A percentile compares a stretch with the other conserved stretches of the same genome.
Conservation (phyloP, 2,113 vertebrate species). For the Macrotis lagotis region DNA sequence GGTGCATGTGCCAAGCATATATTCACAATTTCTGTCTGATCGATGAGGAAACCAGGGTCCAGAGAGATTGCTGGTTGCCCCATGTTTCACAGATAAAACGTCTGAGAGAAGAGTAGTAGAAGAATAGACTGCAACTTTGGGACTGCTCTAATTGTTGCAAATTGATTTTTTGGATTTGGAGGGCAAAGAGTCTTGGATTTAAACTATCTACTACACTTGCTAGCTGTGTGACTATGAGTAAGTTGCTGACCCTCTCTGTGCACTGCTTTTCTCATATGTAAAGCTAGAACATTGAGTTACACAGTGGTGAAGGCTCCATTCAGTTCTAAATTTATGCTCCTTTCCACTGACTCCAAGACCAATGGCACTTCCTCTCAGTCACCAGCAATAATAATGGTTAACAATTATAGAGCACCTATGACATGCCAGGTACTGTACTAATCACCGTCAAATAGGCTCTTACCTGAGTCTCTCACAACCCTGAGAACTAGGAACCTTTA, state of each 20-base stretch:
- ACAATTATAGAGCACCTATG: not conserved
- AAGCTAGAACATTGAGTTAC: no score
- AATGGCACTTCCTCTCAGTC: not conserved
- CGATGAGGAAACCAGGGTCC: not conserved
- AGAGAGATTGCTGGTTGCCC: not conserved
- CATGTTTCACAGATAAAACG: not conserved
- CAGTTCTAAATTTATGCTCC: not conserved
- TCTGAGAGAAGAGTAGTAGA: not conserved
- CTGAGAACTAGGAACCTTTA: not conserved
- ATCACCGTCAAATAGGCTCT: not conserved
- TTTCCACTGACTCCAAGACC: not conserved
- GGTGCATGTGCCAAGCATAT: no score
- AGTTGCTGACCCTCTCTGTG: not conserved
- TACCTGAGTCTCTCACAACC: not conserved
- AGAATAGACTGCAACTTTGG: no score
- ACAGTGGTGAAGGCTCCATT: not conserved
- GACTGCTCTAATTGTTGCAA: no score
- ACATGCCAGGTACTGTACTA: not conserved
- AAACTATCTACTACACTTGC: not conserved
- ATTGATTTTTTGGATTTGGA: rapidly evolving
- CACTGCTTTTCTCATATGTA: not conserved
- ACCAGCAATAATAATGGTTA: no score
- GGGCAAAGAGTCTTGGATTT: not conserved
- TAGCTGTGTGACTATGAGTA: not conserved
- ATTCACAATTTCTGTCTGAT: not conserved